Percentiles rank a stretch among this genome's conserved stretches.
These are phyloP conservation scores for Epsilonema sp. DNA, from an alignment of 2,888 invertebrate species.

Conservation along the genomic window DNA sequence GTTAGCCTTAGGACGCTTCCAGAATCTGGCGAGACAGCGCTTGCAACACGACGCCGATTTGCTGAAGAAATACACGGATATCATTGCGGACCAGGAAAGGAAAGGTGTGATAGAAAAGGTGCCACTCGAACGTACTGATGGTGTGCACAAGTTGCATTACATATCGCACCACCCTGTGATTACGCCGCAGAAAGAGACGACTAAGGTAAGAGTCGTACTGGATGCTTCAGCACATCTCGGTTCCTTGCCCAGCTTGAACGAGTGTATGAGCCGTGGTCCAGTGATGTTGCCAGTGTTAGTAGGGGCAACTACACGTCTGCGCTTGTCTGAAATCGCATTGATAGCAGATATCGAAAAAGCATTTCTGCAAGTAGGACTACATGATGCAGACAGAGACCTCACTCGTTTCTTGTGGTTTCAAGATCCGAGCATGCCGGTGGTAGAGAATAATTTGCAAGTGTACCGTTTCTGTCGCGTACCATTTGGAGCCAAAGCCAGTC, in stretches of 20 bases:
- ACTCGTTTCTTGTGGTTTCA: slow-evolving; percentile 13
- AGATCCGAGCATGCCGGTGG: slow-evolving; percentile 7
- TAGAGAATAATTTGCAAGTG: slow-evolving; percentile 9
- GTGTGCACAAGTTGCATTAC: not conserved
- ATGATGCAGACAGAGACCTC: slow-evolving; percentile 10
- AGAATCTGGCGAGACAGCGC: no score
- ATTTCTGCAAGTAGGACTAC: slow-evolving; percentile 13
- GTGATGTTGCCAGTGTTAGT: not conserved
- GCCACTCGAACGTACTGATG: not conserved
- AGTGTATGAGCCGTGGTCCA: slow-evolving; percentile 4
- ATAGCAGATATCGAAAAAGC: slow-evolving; percentile 15
- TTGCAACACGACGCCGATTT: not conserved
- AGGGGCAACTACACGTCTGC: slow-evolving; percentile 2
- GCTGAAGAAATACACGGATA: not conserved
- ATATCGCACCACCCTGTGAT: slow-evolving; percentile 7
- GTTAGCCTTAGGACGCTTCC: no score
- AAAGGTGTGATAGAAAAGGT: slow-evolving; percentile 4
- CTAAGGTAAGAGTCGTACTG: slow-evolving; percentile 4
- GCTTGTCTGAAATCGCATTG: not conserved
- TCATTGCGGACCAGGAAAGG: slow-evolving; percentile 1
- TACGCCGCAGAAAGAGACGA: slow-evolving; percentile 5
- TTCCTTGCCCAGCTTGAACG: slow-evolving; percentile 3
- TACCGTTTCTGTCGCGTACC: slow-evolving; percentile 12
- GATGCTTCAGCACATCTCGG: slow-evolving; percentile 4
- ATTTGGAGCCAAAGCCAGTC: slow-evolving; percentile 12